Percentiles rank a stretch among this genome's conserved stretches.
phyloP scores from a whole-genome alignment of 2,797 vertebrate genomes.

The Spondyliosoma cantharus region DNA sequence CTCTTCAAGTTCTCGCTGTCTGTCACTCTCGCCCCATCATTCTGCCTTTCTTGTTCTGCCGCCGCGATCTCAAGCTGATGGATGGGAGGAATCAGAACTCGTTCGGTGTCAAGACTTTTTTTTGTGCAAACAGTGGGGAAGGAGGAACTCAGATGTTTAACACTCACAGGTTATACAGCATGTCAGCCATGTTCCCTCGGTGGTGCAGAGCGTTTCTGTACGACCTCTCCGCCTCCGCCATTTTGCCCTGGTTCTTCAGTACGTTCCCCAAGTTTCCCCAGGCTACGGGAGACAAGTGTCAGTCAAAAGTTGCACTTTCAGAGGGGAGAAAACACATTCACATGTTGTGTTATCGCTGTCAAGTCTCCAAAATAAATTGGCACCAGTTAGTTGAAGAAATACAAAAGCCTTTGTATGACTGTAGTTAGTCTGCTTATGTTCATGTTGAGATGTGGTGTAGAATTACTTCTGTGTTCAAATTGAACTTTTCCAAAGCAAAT shows the following conservation, averaged over 20 bases:
- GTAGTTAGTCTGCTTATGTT: background rate
- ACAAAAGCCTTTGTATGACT: background rate
- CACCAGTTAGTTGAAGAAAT: background rate
- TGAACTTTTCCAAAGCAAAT: background rate
- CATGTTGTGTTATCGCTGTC: no score
- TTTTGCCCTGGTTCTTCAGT: conserved; percentile 96
- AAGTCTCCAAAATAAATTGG: background rate
- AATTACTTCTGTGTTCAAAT: background rate
- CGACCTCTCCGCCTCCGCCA: conserved; percentile 94
- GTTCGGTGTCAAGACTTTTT: conserved; percentile 34
- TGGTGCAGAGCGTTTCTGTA: conserved; percentile 98
- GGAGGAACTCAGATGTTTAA: conserved; percentile 66
- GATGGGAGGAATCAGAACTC: conserved; percentile 37
- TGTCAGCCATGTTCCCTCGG: conserved; percentile 99
- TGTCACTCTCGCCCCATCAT: conserved; percentile 24
- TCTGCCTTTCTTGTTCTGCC: conserved; percentile 16
- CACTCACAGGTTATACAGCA: conserved; percentile 99
- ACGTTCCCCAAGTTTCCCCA: conserved; percentile 98
- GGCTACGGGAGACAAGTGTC: conserved; percentile 79
- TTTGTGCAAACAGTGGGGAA: conserved; percentile 18
- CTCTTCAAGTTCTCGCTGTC: conserved; percentile 31
- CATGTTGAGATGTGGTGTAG: background rate
- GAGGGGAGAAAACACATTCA: conserved; percentile 2
- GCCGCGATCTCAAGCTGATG: conserved; percentile 38
- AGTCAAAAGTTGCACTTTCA: conserved; percentile 46